Evolutionary conservation across 2,113 vertebrate genomes (phyloP).

Genomic region (Oreochromis spilurus): DNA sequence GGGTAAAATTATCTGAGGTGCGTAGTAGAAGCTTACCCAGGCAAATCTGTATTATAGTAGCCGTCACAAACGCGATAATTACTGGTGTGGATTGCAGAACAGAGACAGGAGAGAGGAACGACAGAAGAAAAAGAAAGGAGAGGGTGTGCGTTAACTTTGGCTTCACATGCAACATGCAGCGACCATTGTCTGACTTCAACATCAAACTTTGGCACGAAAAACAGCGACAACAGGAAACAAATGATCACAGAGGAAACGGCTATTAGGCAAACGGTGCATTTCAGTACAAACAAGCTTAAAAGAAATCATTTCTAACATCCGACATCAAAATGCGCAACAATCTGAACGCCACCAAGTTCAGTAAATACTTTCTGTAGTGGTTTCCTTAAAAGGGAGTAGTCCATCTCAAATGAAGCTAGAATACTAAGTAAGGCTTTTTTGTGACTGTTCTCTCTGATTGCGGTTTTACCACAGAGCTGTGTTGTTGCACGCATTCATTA

Average conservation of each 20-base stretch:
- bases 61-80: conserved; percentile 99
- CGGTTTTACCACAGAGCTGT: conserved; percentile 21
- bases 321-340: not conserved
- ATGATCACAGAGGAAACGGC: conserved; percentile 16
- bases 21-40: conserved; percentile 94
- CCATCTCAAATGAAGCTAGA: conserved; percentile 31
- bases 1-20: conserved; percentile 73
- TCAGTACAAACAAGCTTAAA: not conserved
- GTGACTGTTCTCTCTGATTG: conserved; percentile 28
- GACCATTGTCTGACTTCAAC: conserved; percentile 62
- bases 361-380: conserved; percentile 8
- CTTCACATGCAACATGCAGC: conserved; percentile 91
- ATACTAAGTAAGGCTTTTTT: conserved; percentile 16
- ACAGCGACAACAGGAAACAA: conserved; percentile 1
- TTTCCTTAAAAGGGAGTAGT: conserved; percentile 20
- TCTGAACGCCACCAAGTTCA: not conserved
- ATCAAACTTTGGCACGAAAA: conserved; percentile 21
- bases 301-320: not conserved
- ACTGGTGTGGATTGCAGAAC: conserved; percentile 90
- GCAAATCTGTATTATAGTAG: conserved; percentile 99
- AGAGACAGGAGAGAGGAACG: conserved; percentile 79
- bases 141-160: conserved; percentile 90
- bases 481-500: conserved; percentile 27
- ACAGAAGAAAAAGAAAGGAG: conserved; percentile 81
- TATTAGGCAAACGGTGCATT: not conserved